Evolutionary conservation across 1,140 invertebrate genomes (phyloP).

Genomic region (Brachionus rubens): DNA sequence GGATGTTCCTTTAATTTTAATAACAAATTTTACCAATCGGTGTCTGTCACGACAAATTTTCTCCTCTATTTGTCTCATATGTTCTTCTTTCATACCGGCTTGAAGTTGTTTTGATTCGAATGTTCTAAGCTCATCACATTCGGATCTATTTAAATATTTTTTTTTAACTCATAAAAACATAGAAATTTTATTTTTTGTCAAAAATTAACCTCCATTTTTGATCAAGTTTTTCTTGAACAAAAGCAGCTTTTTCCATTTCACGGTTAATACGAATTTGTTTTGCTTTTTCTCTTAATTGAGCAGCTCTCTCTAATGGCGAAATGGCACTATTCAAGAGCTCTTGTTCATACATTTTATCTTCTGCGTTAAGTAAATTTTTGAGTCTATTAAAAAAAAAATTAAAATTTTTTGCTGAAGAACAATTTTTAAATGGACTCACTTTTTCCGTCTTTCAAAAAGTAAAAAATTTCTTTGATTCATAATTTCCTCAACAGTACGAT

Average conservation of each 20-base stretch:
- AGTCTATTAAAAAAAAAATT: constrained; percentile 25
- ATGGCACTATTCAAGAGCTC: neutral
- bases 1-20: neutral
- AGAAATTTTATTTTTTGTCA: neutral
- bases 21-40: neutral
- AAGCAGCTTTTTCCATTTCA: constrained; percentile 33
- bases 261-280: constrained; percentile 25
- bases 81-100: constrained; percentile 42
- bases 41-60: constrained; percentile 9
- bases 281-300: constrained; percentile 40
- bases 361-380: neutral
- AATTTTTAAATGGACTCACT: neutral
- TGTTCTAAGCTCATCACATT: constrained; percentile 35
- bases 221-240: constrained; percentile 38
- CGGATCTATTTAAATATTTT: neutral
- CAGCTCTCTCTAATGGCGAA: constrained; percentile 25
- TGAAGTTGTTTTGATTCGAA: constrained; percentile 37
- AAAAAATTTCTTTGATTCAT: constrained; percentile 43
- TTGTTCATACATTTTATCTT: constrained; percentile 28
- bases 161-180: neutral
- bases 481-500: constrained; percentile 28
- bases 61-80: constrained; percentile 42
- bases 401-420: neutral
- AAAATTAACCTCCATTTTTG: constrained; percentile 41
- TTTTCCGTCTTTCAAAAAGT: constrained; percentile 31